Conservation (phyloP, 2,113 vertebrate species). For the Syngnathus scovelli region DNA sequence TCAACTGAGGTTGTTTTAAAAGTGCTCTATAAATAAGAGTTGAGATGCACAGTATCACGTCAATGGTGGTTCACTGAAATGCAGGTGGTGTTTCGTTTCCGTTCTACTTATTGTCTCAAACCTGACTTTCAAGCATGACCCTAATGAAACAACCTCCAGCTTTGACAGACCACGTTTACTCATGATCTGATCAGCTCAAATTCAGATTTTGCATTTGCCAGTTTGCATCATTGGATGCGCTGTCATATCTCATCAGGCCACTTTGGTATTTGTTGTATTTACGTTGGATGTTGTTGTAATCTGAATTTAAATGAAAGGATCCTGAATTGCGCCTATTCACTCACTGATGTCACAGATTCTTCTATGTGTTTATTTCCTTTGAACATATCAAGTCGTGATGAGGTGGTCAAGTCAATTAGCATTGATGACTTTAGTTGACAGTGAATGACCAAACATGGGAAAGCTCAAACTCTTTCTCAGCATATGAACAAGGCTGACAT, state of each 20-base stretch:
- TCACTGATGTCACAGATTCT: background rate
- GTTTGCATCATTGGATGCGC: background rate
- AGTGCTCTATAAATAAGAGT: no score
- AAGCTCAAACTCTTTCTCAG: slow-evolving; percentile 11
- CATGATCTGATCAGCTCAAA: background rate
- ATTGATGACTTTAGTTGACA: background rate
- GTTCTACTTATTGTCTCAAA: no score
- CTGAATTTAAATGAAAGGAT: background rate
- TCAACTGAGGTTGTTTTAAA: no score
- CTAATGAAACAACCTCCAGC: background rate
- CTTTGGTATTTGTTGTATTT: background rate
- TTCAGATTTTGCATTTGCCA: background rate
- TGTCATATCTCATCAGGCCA: background rate
- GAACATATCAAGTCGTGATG: background rate
- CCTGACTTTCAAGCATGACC: background rate
- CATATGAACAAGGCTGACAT: background rate
- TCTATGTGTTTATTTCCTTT: background rate
- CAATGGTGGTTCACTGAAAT: no score
- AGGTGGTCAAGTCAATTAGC: no score
- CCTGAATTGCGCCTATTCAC: background rate
- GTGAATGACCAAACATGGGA: slow-evolving; percentile 4
- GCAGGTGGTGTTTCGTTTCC: background rate
- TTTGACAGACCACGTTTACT: background rate
- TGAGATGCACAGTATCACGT: no score
- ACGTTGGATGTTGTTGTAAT: background rate